Evolutionary conservation across 1,140 invertebrate genomes (phyloP), one percentile per base, ranked within the genome.

Genomic region (Eriosoma lanigerum): DNA sequence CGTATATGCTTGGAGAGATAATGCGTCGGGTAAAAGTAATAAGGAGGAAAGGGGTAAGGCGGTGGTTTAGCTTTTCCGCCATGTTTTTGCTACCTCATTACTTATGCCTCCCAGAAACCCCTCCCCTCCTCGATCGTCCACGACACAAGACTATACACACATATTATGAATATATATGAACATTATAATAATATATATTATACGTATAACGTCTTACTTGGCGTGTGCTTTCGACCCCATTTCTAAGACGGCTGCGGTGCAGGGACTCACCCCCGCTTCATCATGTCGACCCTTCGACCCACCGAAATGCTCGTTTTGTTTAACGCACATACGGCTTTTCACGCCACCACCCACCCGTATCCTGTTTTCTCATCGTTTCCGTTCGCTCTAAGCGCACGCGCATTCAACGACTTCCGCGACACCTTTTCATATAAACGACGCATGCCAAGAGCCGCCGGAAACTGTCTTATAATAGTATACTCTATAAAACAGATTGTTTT

Each of bases 21-120:
- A 76, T 58, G 50, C 73, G 73, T n/a, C 73, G 52, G 73, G 73
- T 29, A 58, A 76, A 76, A 76, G 73, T 76, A 76, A 38, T 38
- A 76, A 76, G 52, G 52, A 32, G 72, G 50, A 56, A 46, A 6
- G 52, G 26, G 5, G 24, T 26, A 72, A n/a, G 68, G 73, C 15
- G 54, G 73, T 46, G 54, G 73, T 76, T 58, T 76, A 76, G 73
- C 73, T 76, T 76, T 76, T 76, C 73, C 73, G 73, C 73, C 73
- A 76, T 76, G 73, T 76, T 76, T 76, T 76, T 76, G 73, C 73
- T 76, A 76, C 73, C 73, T 76, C 73, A 76, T 76, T 76, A 76
- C 54, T 76, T 76, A 76, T 76, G 73, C 73, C 73, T 76, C 73
- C 73, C 73, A 60, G 50, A 76, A 76, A 54, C 32, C 54, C n/a